Percentiles rank a stretch among this genome's conserved stretches.
Evolutionary conservation across 2,113 vertebrate genomes (phyloP).

Genomic region (Equus quagga): DNA sequence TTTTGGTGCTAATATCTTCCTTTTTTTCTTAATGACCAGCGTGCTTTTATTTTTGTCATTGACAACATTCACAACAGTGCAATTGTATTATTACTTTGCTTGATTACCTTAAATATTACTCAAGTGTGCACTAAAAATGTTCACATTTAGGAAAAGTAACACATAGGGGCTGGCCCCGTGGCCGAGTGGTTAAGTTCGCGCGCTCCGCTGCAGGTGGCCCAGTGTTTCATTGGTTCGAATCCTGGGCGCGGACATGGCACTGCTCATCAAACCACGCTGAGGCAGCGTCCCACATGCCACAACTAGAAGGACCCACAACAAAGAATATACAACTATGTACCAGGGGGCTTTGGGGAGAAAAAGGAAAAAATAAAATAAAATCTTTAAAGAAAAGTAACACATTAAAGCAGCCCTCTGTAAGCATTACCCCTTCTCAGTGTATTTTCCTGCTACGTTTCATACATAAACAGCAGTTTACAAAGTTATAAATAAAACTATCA

Average conservation of each 20-base stretch:
- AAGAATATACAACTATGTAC: no score
- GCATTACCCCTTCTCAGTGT: slow-evolving; percentile 29
- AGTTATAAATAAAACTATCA: slow-evolving; percentile 50
- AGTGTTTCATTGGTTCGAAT: no score
- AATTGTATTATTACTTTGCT: background rate
- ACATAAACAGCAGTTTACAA: slow-evolving; percentile 65
- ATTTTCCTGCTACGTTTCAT: slow-evolving; percentile 48
- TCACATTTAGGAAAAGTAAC: slow-evolving; percentile 54
- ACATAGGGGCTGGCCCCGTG: background rate
- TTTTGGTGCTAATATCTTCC: background rate
- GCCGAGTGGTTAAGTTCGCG: no score
- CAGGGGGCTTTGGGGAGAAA: no score
- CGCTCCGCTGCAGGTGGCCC: no score
- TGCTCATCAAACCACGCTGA: no score
- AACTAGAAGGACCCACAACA: no score
- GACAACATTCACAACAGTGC: background rate
- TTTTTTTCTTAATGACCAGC: background rate
- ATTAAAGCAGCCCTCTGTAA: slow-evolving; percentile 44
- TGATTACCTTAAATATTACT: slow-evolving; percentile 48
- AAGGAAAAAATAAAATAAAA: no score
- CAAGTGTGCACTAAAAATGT: slow-evolving; percentile 59
- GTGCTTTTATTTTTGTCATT: slow-evolving; percentile 62
- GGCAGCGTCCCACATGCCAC: no score
- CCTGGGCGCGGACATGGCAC: no score
- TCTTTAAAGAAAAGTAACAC: background rate